Percentiles rank a stretch among this genome's conserved stretches.
Evolutionary conservation across 2,113 vertebrate species (phyloP).

Genomic region (Brachyistius frenatus): DNA sequence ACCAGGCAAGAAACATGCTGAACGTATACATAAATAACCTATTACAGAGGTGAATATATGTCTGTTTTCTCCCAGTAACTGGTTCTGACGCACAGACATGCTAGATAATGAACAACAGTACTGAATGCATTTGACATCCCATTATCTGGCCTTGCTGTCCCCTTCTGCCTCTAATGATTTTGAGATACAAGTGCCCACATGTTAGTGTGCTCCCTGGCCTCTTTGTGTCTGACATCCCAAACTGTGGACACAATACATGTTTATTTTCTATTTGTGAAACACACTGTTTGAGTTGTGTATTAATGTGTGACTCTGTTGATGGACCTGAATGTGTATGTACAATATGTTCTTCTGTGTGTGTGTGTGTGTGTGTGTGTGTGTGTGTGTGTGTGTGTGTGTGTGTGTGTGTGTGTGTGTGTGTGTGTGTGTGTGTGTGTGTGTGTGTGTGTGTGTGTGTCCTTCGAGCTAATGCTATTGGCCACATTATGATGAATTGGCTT

Average conservation of each 20-base stretch:
- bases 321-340: background rate
- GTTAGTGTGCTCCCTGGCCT: conserved; percentile 44
- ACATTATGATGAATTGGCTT: conserved; percentile 77
- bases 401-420: conserved; percentile 20
- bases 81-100: conserved; percentile 44
- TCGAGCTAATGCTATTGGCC: conserved; percentile 63
- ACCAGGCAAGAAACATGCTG: background rate
- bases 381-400: background rate
- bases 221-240: conserved; percentile 27
- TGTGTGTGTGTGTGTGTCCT: conserved; percentile 12
- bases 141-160: conserved; percentile 66
- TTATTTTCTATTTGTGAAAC: conserved; percentile 31
- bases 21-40: conserved; percentile 8
- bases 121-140: conserved; percentile 59
- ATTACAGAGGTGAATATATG: conserved; percentile 33
- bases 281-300: background rate
- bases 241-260: conserved; percentile 12
- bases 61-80: conserved; percentile 50
- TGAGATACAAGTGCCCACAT: conserved; percentile 52
- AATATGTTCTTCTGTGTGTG: background rate
- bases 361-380: background rate
- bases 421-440: no score
- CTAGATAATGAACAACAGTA: conserved; percentile 69
- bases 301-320: conserved; percentile 1
- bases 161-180: conserved; percentile 66